These are phyloP conservation scores for Tachycineta bicolor DNA, from an alignment of 2,113 vertebrate species.

Conservation along the genomic window DNA sequence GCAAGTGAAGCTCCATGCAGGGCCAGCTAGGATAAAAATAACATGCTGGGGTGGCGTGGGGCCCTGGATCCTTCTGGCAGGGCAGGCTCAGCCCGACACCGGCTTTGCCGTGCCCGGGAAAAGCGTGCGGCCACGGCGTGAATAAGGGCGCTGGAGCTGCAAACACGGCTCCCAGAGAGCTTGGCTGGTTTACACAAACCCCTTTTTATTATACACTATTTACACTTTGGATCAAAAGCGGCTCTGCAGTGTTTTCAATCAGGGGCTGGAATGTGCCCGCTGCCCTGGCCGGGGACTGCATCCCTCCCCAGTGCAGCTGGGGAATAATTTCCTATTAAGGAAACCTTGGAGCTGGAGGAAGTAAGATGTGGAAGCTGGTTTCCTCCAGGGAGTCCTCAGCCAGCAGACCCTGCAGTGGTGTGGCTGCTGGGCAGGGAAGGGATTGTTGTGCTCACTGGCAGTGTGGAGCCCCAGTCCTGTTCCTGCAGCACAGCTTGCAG, in stretches of 20 bases:
- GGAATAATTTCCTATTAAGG: slow-evolving; percentile 75
- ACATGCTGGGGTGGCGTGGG: not conserved
- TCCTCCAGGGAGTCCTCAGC: slow-evolving; percentile 16
- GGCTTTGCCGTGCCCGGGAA: accelerated
- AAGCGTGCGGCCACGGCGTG: not conserved
- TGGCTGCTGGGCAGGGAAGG: not conserved
- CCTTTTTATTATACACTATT: slow-evolving; percentile 66
- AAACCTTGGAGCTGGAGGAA: slow-evolving; percentile 58
- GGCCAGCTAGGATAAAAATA: slow-evolving; percentile 35
- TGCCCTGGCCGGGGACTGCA: not conserved
- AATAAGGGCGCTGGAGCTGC: slow-evolving; percentile 17
- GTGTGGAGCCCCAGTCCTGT: no score
- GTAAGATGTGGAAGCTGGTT: not conserved
- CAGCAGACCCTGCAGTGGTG: not conserved
- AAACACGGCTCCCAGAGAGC: not conserved
- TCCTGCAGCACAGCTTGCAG: not conserved
- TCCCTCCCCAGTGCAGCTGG: not conserved
- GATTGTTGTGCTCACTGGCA: accelerated
- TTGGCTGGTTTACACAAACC: slow-evolving; percentile 39
- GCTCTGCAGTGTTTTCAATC: slow-evolving; percentile 52
- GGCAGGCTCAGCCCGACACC: not conserved
- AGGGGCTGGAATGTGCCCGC: slow-evolving; percentile 54
- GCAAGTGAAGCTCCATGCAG: not conserved
- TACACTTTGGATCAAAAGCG: slow-evolving; percentile 59
- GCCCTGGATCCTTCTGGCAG: not conserved